phyloP scores from a whole-genome alignment of 2,113 vertebrate genomes.

The Etheostoma spectabile region DNA sequence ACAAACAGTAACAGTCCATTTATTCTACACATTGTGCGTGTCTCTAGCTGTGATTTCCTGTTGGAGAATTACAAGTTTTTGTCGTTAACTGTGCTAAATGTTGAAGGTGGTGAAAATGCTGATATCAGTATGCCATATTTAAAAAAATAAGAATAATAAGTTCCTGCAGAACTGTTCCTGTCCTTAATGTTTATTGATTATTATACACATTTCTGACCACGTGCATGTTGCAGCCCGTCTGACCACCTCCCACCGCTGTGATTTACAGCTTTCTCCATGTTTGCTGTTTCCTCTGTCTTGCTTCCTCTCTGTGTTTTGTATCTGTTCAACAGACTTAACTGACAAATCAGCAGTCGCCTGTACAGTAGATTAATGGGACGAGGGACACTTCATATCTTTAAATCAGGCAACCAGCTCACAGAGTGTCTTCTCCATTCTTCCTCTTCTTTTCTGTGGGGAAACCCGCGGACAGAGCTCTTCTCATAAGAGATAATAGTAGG shows the following conservation, averaged over 20 bases:
- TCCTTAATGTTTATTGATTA: not conserved
- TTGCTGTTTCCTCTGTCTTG: conserved; percentile 42
- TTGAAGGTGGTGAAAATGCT: not conserved
- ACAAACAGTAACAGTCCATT: no score
- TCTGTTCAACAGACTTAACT: not conserved
- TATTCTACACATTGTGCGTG: no score
- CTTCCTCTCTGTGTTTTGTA: conserved; percentile 46
- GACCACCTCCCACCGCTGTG: conserved; percentile 3
- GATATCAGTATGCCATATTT: no score
- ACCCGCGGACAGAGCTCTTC: not conserved
- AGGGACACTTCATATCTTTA: not conserved
- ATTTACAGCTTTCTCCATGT: not conserved
- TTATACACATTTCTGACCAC: not conserved
- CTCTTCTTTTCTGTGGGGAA: conserved; percentile 16
- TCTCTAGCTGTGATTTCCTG: no score
- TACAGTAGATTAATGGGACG: not conserved
- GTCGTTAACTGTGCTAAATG: no score
- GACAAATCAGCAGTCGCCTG: not conserved
- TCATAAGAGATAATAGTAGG: conserved; percentile 45
- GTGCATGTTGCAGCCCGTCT: conserved; percentile 9
- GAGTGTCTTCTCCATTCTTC: not conserved
- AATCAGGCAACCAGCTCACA: not conserved
- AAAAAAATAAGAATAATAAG: no score
- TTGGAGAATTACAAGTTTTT: no score
- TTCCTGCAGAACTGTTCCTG: no score